Evolutionary conservation across 2,797 vertebrate genomes (phyloP).

Genomic region (Gymnoscopelus braueri): DNA sequence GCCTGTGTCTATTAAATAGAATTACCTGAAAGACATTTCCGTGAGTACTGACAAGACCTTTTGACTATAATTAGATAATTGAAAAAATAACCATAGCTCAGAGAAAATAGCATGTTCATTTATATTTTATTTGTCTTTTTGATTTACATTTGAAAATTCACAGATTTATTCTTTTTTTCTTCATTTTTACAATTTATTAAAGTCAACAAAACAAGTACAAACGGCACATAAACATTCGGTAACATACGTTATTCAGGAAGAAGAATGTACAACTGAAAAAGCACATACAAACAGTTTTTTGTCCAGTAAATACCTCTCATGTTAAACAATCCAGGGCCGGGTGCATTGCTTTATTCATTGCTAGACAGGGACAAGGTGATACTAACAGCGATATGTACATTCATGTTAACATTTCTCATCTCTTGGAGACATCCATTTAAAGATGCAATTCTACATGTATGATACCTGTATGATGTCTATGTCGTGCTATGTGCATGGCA

Average conservation of each 20-base stretch:
- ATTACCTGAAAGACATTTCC: too few relatives aligned
- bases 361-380: constrained; percentile 42
- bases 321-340: constrained; percentile 60
- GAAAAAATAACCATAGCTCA: neutral
- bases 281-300: constrained; percentile 59
- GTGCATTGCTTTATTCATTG: constrained; percentile 49
- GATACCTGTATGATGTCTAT: constrained; percentile 42
- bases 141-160: constrained; percentile 73
- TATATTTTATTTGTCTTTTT: constrained; percentile 61
- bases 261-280: constrained; percentile 69
- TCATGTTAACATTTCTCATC: constrained; percentile 62
- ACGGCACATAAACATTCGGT: constrained; percentile 76
- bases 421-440: constrained; percentile 60
- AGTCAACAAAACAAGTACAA: constrained; percentile 80
- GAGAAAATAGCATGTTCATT: constrained; percentile 44
- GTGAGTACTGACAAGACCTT: too few relatives aligned
- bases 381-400: constrained; percentile 76
- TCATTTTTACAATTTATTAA: constrained; percentile 69
- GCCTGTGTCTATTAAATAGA: too few relatives aligned
- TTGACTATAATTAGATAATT: neutral
- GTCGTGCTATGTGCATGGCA: constrained; percentile 51
- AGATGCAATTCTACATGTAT: constrained; percentile 56
- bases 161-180: constrained; percentile 30
- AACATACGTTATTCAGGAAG: constrained; percentile 64
- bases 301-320: constrained; percentile 61